Base-by-base conservation (phyloP, 2,113 vertebrate species). In the Crocuta crocuta region DNA sequence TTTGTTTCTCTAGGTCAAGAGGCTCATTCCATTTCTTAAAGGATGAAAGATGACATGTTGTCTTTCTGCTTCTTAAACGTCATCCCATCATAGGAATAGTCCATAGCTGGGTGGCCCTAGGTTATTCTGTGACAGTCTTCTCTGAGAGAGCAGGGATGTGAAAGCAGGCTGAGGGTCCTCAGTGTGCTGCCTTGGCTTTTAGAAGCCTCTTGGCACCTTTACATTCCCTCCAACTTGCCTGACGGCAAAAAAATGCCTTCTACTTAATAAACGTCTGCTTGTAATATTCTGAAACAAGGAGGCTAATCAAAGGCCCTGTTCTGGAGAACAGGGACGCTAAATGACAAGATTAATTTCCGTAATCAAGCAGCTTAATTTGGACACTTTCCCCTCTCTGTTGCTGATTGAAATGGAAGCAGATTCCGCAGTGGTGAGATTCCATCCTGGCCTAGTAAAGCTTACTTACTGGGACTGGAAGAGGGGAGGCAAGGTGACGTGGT, bases 331-430 rank as follows among this genome's bases (percentile, higher is more conserved):
- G 98, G 98, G 97, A 98, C 65, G 91, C 98, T 98, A 98, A 99
- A 98, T 98, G 99, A 99, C 99, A 99, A 99, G 98, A 99, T 99
- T 99, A 99, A 99, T 99, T 99, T 99, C 98, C 95, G 98, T 99
- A 99, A 99, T 99, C 98, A 99, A 98, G 99, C 95, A 98, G 98
- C 98, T 98, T 99, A 99, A 99, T 99, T 99, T 99, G 98, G 98
- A 98, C 98, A 89, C 96, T 99, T 98, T 91, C 61, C 96, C 97
- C 94, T 98, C 95, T 98, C 92, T 79, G 97, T 98, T 98, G 97
- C 98, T 99, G 98, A 98, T 98, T 98, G 98, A 99, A 98, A 99
- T 98, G 97, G 98, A 99, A 97, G 98, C 96, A 98, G 92, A 98
- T 98, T 98, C 98, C 43, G 12, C 98, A 87, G 93, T 98, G 96